phyloP scores from a whole-genome alignment of 2,797 vertebrate genomes.

The Scarus forsteni region DNA sequence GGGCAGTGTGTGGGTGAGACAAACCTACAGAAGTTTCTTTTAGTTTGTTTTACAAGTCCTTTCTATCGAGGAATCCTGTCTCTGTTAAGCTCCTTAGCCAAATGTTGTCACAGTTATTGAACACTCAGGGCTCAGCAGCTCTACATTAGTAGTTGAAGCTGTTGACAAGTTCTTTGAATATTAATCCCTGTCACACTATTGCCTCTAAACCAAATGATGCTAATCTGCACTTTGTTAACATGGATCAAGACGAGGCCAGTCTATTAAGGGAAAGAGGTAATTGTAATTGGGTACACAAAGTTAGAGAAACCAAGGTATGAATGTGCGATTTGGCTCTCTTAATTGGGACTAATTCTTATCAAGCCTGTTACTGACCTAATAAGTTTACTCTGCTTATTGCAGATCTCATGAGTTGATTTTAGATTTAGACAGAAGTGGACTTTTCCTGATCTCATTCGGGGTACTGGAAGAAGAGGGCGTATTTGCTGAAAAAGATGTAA shows the following conservation, averaged over 20 bases:
- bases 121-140: slow-evolving; percentile 25
- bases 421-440: too few species aligned
- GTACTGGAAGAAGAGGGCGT: too few species aligned
- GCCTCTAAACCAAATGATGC: slow-evolving; percentile 47
- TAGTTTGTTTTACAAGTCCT: slow-evolving; percentile 23
- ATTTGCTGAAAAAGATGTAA: too few species aligned
- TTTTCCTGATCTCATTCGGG: too few species aligned
- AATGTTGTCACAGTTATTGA: slow-evolving; percentile 40
- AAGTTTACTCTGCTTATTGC: slow-evolving; percentile 1
- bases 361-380: slow-evolving; percentile 18
- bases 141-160: slow-evolving; percentile 31
- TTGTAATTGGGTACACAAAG: slow-evolving; percentile 31
- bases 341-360: slow-evolving; percentile 21
- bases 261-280: slow-evolving; percentile 44
- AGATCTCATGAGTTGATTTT: too few species aligned
- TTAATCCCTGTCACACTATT: slow-evolving; percentile 58
- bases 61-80: slow-evolving; percentile 37
- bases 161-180: slow-evolving; percentile 34
- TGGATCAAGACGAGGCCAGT: slow-evolving; percentile 42
- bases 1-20: too few species aligned
- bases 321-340: slow-evolving; percentile 30
- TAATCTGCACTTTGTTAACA: slow-evolving; percentile 57
- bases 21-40: slow-evolving; percentile 7
- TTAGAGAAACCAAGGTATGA: slow-evolving; percentile 13
- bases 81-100: slow-evolving; percentile 35